A percentile compares a stretch with the other conserved stretches of the same genome.
These are phyloP conservation scores for Mustela nigripes DNA, from an alignment of 2,113 vertebrate genomes.

Conservation along the genomic window DNA sequence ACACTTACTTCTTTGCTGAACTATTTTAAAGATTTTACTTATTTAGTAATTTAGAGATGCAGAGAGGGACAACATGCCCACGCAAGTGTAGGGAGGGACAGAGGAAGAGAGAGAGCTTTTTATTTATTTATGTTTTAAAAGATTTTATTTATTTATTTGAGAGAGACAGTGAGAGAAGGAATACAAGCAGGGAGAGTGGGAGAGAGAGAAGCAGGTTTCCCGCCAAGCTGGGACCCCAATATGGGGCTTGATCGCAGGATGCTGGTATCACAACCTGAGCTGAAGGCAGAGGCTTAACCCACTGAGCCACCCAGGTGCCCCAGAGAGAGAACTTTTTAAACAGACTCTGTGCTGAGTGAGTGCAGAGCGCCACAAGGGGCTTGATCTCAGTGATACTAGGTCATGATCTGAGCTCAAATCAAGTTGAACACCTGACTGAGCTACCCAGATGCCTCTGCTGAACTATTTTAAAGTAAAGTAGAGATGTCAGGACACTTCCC, in stretches of 20 bases:
- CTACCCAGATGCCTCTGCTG: neutral
- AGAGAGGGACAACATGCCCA: no score
- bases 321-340: neutral
- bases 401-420: neutral
- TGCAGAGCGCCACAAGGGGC: neutral
- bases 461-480: conserved; percentile 47
- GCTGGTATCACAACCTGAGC: no score
- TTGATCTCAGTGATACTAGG: neutral
- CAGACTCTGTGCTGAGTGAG: neutral
- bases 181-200: no score
- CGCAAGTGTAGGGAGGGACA: neutral
- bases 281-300: no score
- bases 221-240: no score
- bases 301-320: no score
- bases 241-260: no score
- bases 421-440: neutral
- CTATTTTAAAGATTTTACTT: conserved; percentile 32
- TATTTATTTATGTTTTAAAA: no score
- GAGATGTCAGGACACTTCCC: neutral
- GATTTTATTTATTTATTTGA: no score
- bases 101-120: neutral
- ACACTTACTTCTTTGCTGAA: neutral
- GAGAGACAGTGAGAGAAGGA: no score
- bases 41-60: neutral
- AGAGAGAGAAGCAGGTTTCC: no score